Evolutionary conservation across 2,888 invertebrate genomes (phyloP).

Genomic region (Acanthosoma haemorrhoidale): DNA sequence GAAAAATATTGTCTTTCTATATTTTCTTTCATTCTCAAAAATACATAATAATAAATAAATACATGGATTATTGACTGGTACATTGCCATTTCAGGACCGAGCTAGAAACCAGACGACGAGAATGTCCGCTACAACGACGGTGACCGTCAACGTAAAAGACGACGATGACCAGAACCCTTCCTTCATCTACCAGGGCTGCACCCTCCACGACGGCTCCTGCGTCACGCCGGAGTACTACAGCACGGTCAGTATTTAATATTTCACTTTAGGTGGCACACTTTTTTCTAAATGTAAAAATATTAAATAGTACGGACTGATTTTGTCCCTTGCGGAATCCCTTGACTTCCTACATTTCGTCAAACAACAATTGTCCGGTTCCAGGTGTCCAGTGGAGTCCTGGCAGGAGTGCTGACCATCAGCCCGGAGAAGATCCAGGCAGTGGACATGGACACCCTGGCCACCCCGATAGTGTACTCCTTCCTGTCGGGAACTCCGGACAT

Average conservation of each 20-base stretch:
- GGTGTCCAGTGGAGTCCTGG: constrained; percentile 75
- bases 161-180: constrained; percentile 89
- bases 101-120: constrained; percentile 72
- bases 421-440: constrained; percentile 87
- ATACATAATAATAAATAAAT: too few relatives aligned
- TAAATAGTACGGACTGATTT: too few relatives aligned
- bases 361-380: too few relatives aligned
- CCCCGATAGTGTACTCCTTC: constrained; percentile 75
- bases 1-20: too few relatives aligned
- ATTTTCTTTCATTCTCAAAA: too few relatives aligned
- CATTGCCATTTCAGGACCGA: constrained; percentile 62
- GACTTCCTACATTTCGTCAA: too few relatives aligned
- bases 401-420: constrained; percentile 73
- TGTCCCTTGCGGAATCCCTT: too few relatives aligned
- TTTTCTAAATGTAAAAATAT: too few relatives aligned
- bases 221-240: constrained; percentile 82
- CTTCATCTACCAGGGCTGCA: constrained; percentile 83
- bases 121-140: constrained; percentile 74
- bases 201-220: constrained; percentile 72
- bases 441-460: constrained; percentile 82
- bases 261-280: too few relatives aligned
- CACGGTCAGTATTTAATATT: constrained; percentile 63
- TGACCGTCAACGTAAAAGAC: constrained; percentile 78
- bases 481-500: constrained; percentile 71
- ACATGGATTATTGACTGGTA: too few relatives aligned